phyloP scores from a whole-genome alignment of 2,888 invertebrate genomes.

The Torymus tubicola region DNA sequence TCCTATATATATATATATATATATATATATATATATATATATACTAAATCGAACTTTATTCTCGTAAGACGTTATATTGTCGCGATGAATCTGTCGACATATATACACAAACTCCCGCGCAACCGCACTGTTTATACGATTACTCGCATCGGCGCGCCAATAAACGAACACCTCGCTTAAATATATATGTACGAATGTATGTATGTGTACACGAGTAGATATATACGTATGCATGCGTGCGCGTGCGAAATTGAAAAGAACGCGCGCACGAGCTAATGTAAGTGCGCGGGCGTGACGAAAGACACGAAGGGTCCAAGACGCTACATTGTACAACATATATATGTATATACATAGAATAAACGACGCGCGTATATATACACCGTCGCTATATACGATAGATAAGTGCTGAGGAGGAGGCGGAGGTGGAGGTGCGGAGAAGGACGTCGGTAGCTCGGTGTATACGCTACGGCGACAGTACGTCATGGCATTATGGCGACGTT shows the following conservation, averaged over 20 bases:
- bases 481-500: conserved; percentile 67
- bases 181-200: too few relatives aligned
- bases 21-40: too few relatives aligned
- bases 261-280: not conserved
- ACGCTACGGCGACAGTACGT: conserved; percentile 60
- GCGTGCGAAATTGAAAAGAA: not conserved
- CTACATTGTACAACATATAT: too few relatives aligned
- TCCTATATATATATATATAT: too few relatives aligned
- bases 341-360: conserved; percentile 24
- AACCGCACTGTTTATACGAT: conserved; percentile 28
- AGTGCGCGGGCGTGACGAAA: conserved; percentile 20
- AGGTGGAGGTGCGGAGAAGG: not conserved
- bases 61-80: too few relatives aligned
- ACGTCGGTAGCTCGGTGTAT: not conserved
- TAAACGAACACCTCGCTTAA: too few relatives aligned
- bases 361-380: conserved; percentile 45
- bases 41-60: too few relatives aligned
- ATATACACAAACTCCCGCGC: not conserved
- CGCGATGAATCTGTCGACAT: not conserved
- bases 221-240: not conserved
- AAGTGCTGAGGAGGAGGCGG: conserved; percentile 42
- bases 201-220: too few relatives aligned
- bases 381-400: conserved; percentile 42
- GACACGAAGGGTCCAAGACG: conserved; percentile 11
- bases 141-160: not conserved